A percentile compares a stretch with the other conserved stretches of the same genome.
Conservation (phyloP, 2,113 vertebrate species). For the Patagioenas fasciata region DNA sequence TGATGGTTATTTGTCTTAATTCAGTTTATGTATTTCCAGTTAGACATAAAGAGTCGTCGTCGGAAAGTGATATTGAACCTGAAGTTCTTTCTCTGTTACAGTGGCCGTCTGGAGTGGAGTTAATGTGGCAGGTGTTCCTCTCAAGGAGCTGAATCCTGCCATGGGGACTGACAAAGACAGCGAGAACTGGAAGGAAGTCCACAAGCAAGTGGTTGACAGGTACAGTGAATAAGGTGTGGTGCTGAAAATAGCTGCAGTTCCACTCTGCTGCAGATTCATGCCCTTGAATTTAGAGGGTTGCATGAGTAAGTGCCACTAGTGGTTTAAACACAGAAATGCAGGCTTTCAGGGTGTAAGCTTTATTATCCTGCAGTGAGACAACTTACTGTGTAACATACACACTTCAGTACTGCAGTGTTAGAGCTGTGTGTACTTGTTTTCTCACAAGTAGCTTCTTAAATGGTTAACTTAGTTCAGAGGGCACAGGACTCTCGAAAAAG, state of each 20-base stretch:
- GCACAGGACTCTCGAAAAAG: not conserved
- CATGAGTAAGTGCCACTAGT: not conserved
- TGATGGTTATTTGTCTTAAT: too few relatives aligned
- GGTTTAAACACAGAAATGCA: not conserved
- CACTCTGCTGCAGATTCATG: not conserved
- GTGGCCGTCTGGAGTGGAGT: slow-evolving; percentile 96
- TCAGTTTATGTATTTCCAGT: not conserved
- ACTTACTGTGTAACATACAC: not conserved
- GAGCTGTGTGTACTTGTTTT: not conserved
- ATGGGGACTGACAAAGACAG: slow-evolving; percentile 87
- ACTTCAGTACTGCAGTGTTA: not conserved
- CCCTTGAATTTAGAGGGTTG: not conserved
- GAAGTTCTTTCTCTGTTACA: slow-evolving; percentile 23
- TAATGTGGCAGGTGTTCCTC: slow-evolving; percentile 91
- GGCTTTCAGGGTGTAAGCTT: not conserved
- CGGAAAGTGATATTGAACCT: not conserved
- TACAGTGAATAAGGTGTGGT: not conserved
- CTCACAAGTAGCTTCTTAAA: not conserved
- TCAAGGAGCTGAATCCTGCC: slow-evolving; percentile 91
- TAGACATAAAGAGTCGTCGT: not conserved
- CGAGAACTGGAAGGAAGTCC: slow-evolving; percentile 92
- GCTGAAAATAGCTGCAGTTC: not conserved
- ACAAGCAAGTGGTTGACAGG: slow-evolving; percentile 96
- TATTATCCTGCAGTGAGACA: not conserved
- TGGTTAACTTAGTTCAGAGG: not conserved